phyloP scores from a whole-genome alignment of 1,140 invertebrate species.

The Philopotamus ludificatus region DNA sequence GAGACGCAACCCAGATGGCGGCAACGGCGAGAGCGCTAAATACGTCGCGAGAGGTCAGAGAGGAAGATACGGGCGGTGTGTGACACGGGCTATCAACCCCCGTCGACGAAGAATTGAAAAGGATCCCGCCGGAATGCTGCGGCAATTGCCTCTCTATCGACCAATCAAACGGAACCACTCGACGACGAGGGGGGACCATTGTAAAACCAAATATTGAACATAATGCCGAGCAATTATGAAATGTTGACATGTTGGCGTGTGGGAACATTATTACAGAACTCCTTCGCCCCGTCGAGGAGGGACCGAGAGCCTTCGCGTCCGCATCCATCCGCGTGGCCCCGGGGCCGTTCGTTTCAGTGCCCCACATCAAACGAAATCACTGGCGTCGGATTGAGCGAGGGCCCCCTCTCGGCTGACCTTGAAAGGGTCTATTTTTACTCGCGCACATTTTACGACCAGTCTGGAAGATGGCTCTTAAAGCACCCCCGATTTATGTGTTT shows the following conservation, averaged over 20 bases:
- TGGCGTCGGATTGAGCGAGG: conserved; percentile 2
- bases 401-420: conserved; percentile 14
- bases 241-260: too few species aligned
- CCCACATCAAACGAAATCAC: conserved; percentile 21
- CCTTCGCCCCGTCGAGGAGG: too few species aligned
- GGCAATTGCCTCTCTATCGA: conserved; percentile 6
- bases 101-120: background rate
- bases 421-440: conserved; percentile 20
- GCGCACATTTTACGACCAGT: too few species aligned
- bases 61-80: too few species aligned
- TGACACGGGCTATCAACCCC: too few species aligned
- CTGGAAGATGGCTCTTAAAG: background rate
- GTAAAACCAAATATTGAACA: too few species aligned
- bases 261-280: too few species aligned
- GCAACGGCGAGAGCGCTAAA: background rate
- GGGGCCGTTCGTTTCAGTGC: conserved; percentile 16
- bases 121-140: conserved; percentile 10
- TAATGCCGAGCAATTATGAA: too few species aligned
- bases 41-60: too few species aligned
- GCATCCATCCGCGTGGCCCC: too few species aligned
- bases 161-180: background rate
- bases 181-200: background rate
- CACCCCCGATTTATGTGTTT: conserved; percentile 12
- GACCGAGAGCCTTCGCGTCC: background rate
- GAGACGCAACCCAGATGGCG: conserved; percentile 7